A percentile compares a stretch with the other conserved stretches of the same genome.
Evolutionary conservation across 2,113 vertebrate species (phyloP).

Genomic region (Macaca fascicularis): DNA sequence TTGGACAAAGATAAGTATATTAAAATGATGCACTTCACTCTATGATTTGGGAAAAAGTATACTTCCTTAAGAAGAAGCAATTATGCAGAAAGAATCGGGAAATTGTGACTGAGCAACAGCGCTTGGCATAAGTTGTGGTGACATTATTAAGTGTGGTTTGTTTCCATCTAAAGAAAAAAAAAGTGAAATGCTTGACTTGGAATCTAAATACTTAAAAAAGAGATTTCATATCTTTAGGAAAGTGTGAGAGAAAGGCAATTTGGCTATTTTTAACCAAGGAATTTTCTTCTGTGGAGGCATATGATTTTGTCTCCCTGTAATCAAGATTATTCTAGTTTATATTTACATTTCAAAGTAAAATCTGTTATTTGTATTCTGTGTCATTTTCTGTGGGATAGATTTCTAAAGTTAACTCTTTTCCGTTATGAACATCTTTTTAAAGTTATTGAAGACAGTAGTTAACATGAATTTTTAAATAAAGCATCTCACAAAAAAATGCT

Average conservation of each 20-base stretch:
- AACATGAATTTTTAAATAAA: neutral
- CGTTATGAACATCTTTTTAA: conserved; percentile 52
- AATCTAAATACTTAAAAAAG: conserved; percentile 42
- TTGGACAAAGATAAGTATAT: conserved; percentile 21
- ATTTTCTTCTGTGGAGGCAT: conserved; percentile 52
- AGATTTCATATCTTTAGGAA: conserved; percentile 36
- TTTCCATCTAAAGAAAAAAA: conserved; percentile 51
- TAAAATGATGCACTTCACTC: conserved; percentile 50
- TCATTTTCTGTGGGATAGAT: conserved; percentile 45
- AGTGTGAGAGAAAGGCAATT: conserved; percentile 54
- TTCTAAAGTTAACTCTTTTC: conserved; percentile 68
- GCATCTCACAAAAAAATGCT: conserved; percentile 59
- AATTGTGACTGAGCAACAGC: conserved; percentile 22
- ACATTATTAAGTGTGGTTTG: conserved; percentile 28
- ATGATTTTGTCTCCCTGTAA: conserved; percentile 63
- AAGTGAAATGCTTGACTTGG: conserved; percentile 47
- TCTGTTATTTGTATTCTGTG: conserved; percentile 69
- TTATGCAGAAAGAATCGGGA: neutral
- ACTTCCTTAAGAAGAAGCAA: conserved; percentile 33
- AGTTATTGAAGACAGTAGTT: neutral
- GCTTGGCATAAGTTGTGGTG: neutral
- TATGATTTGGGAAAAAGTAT: neutral
- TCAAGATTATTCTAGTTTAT: conserved; percentile 74
- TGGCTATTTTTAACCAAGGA: conserved; percentile 63
- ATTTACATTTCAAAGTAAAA: conserved; percentile 77